Percentiles rank a stretch among this genome's conserved stretches.
Conservation (phyloP, 1,140 invertebrate genomes). For the Stenopsyche tienmushanensis region DNA sequence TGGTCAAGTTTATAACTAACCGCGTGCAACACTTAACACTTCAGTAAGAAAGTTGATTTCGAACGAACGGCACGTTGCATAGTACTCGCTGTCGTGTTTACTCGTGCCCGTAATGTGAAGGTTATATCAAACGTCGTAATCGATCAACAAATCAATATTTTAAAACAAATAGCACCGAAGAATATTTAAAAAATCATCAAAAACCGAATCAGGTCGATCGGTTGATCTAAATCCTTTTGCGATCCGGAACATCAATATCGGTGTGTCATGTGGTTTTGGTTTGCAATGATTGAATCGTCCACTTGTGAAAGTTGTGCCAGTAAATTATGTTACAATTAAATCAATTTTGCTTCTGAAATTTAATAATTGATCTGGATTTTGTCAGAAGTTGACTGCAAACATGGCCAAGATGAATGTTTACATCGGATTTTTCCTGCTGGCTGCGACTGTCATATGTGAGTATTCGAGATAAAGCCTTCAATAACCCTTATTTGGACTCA, state of each 20-base stretch:
- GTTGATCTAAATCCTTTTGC: neutral
- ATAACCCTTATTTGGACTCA: too few species aligned
- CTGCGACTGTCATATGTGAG: conserved; percentile 11
- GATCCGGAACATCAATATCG: neutral
- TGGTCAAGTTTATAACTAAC: conserved; percentile 19
- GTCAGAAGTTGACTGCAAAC: neutral
- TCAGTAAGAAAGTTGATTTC: conserved; percentile 33
- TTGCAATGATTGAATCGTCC: neutral
- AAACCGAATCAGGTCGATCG: neutral
- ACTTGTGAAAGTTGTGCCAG: conserved; percentile 20
- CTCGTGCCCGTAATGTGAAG: conserved; percentile 3
- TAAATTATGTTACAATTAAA: conserved; percentile 9
- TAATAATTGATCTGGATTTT: neutral
- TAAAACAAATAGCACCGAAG: neutral
- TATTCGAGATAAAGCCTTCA: too few species aligned
- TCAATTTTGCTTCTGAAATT: conserved; percentile 3
- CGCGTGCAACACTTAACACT: conserved; percentile 23
- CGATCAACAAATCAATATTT: neutral
- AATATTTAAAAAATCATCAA: neutral
- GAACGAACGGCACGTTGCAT: conserved; percentile 12
- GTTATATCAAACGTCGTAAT: neutral
- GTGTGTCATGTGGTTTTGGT: conserved; percentile 1
- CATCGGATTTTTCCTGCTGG: conserved; percentile 6
- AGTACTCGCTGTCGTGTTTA: conserved; percentile 2
- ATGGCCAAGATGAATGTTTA: conserved; percentile 10